Base-by-base conservation (phyloP, 92 coral and sea anemone genomes). In the Heteractis magnifica region DNA sequence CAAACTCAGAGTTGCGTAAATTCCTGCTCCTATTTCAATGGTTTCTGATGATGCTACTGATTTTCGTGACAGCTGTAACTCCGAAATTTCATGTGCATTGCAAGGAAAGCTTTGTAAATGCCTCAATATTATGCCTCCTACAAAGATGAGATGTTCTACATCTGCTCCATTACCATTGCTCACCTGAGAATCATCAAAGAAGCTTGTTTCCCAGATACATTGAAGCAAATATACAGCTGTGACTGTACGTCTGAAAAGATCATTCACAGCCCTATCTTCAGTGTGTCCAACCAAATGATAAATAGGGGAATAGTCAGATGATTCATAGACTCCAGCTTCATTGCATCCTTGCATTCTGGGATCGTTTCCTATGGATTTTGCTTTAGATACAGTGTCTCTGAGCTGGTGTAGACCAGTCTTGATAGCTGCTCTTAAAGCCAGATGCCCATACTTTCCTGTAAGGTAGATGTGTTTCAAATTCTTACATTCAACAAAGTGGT, bases 1-100 rank as follows among this genome's bases (percentile, higher is more conserved):
- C 49, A 96, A 88, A 51, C 99, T 96, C 77, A 96, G 79, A 10
- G 98, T 94, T 23, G 93, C 97, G 52, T 92, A 96, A 52, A 96
- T 94, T 6, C 96, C 99, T 19, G 99, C 94, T 19, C 98, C 99
- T 83, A 94, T 92, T 77, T 96, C 99, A 14, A 51, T 81, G 10
- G 99, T 92, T 16, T 89, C 98, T 23, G 99, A 96, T 15, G 95
- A 94, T 79, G 88, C 97, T 80, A 97, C 92, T 72, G 98, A 93
- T 41, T 86, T 80, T 5, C 71, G 85, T 52, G 91, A 84, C 23
- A 94, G 92, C 58, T 94, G 89, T 74, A 97, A 90, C 74, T 97
- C 98, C 15, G 99, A 91, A 15, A 97, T 88, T 81, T 97, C 99
- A 82, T 97, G 99, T 0, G 99, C 98, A 86, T 97, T 97, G 73